Base-by-base conservation (phyloP, 2,797 vertebrate species). In the Crocodylus rhombifer region DNA sequence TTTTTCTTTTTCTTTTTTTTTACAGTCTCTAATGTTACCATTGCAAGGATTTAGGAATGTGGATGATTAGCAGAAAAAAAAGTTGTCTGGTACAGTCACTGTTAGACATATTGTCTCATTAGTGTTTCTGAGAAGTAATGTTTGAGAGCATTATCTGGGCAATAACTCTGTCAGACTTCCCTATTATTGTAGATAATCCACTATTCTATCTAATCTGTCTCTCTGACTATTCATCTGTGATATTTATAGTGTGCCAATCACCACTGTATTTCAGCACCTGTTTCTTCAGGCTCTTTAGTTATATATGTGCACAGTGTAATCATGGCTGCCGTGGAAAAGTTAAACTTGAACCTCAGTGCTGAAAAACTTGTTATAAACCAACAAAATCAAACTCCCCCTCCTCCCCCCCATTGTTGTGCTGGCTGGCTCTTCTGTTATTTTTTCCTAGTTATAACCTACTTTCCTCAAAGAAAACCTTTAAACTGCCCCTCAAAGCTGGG, bases 131-230 rank as follows among this genome's bases (percentile, higher is more conserved):
- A 84, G 42, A 15, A 88, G 80, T 28, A 73, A 65, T 36, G 78
- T 81, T 21, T 85, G 77, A 91, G 33, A 90, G 79, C 17, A 92
- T 76, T 13, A 93, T 28, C 16, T 76, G 26, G 67, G 12, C 77
- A 57, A 91, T 26, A 89, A 80, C 57, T 77, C 4, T 12, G 60
- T 5, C 87, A 76, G 78, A 76, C 74, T 84, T 91, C 64, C 69
- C 82, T 17, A 23, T 80, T 79, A 86, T 5, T 80, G n/a, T 67
- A 86, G 63, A 71, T 73, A 80, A 93, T 74, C 42, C n/a, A 61
- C 36, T 81, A 20, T 60, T 12, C 26, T 71, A 74, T 36, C 12
- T 79, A 71, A 80, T 64, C 13, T 80, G 33, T 74, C 60, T 84
- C 67, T 84, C 76, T 84, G 28, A 17, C 73, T 91, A n/a, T 56